Percentiles rank a stretch among this genome's conserved stretches.
Conservation (phyloP, 2,797 vertebrate genomes). For the Lagorchestes hirsutus region DNA sequence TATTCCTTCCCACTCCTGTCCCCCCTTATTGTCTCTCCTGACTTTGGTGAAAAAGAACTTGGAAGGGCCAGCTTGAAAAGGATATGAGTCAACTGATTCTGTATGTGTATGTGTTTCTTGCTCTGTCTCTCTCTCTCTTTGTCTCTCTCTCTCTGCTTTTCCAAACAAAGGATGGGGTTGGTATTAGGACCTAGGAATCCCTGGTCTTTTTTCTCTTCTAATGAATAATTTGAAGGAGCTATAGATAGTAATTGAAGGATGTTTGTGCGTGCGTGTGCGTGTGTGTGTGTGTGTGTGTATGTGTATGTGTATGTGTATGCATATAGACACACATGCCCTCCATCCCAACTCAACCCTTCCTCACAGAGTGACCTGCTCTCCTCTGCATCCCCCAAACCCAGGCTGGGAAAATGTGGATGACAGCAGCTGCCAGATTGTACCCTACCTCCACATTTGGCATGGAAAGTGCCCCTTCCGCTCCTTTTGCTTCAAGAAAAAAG, state of each 20-base stretch:
- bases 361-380: background rate
- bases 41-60: background rate
- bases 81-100: background rate
- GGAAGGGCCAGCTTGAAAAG: background rate
- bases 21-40: background rate
- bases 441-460: slow-evolving; percentile 81
- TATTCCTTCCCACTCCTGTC: background rate
- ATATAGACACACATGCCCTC: background rate
- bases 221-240: background rate
- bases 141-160: background rate
- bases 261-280: background rate
- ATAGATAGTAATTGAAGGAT: background rate
- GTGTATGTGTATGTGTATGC: background rate
- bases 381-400: slow-evolving; percentile 40
- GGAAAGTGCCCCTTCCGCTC: slow-evolving; percentile 81
- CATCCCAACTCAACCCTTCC: background rate
- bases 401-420: slow-evolving; percentile 82
- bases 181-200: background rate
- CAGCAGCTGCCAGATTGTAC: slow-evolving; percentile 74
- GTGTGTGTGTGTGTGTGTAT: background rate
- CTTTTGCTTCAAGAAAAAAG: slow-evolving; percentile 81
- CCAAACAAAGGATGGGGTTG: background rate
- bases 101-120: background rate
- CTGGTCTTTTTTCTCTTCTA: background rate
- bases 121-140: too few species aligned